Conservation (phyloP, 2,888 invertebrate genomes). For the Slavum lentiscoides region DNA sequence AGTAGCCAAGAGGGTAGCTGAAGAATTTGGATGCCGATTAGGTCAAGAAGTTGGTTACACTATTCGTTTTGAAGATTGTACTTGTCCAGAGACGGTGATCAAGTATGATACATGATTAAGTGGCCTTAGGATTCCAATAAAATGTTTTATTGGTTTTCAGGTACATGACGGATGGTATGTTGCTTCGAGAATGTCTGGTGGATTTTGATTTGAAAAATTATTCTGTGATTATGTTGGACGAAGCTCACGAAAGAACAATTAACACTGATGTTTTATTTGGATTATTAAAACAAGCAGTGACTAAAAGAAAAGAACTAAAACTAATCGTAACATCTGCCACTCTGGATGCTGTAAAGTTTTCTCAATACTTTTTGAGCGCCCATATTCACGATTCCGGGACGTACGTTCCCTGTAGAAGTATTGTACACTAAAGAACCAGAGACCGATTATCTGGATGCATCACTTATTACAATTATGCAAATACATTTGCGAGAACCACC, state of each 20-base stretch:
- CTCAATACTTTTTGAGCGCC: conserved; percentile 98
- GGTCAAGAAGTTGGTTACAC: conserved; percentile 99
- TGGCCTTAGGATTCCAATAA: not conserved
- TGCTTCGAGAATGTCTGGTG: conserved; percentile 93
- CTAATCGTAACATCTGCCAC: conserved; percentile 98
- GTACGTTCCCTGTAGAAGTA: conserved; percentile 96
- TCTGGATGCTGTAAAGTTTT: conserved; percentile 97
- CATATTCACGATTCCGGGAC: conserved; percentile 96
- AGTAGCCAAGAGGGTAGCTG: conserved; percentile 97
- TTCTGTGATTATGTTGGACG: conserved; percentile 97
- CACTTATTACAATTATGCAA: conserved; percentile 98
- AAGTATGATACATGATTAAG: conserved; percentile 66
- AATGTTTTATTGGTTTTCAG: conserved; percentile 59
- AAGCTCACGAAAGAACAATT: conserved; percentile 98
- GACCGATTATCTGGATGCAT: conserved; percentile 97
- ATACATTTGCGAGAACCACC: conserved; percentile 97
- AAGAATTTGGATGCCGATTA: conserved; percentile 95
- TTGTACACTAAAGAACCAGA: conserved; percentile 98
- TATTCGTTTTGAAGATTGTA: conserved; percentile 99
- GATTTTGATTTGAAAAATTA: conserved; percentile 91
- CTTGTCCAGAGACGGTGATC: conserved; percentile 93
- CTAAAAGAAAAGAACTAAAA: conserved; percentile 90
- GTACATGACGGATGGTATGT: conserved; percentile 99
- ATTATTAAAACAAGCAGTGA: conserved; percentile 73
- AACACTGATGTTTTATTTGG: conserved; percentile 97